Percentiles rank a stretch among this genome's conserved stretches.
Conservation (phyloP, 2,797 vertebrate species). For the Okamejei kenojei region DNA sequence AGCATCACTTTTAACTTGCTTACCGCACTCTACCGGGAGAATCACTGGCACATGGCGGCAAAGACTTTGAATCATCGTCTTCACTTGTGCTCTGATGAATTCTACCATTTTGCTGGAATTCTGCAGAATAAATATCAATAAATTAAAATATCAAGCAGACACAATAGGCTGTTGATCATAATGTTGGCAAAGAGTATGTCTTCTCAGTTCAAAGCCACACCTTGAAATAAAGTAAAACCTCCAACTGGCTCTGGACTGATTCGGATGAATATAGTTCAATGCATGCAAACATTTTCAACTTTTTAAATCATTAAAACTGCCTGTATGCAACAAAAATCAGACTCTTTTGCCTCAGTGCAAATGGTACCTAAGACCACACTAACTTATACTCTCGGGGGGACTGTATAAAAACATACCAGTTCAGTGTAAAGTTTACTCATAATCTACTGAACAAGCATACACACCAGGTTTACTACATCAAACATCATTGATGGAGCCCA, state of each 20-base stretch:
- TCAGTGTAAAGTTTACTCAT: constrained; percentile 24
- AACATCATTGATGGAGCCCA: background rate
- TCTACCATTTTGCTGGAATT: constrained; percentile 26
- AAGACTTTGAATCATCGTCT: constrained; percentile 28
- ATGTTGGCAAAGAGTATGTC: constrained; percentile 3
- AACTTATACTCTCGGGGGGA: background rate
- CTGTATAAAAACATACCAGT: background rate
- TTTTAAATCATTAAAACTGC: background rate
- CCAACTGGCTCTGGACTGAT: background rate
- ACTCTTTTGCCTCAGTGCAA: background rate
- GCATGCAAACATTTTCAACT: background rate
- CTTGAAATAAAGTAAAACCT: background rate
- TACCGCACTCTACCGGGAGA: constrained; percentile 29
- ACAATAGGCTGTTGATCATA: constrained; percentile 20
- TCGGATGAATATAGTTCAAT: constrained; percentile 25
- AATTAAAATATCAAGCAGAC: background rate
- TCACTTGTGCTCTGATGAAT: background rate
- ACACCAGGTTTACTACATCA: background rate
- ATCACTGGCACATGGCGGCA: background rate
- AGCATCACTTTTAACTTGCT: background rate
- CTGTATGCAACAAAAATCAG: background rate
- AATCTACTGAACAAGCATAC: constrained; percentile 24
- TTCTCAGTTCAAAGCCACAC: background rate
- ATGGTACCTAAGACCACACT: background rate
- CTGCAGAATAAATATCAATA: constrained; percentile 7